Conservation (phyloP, 2,888 invertebrate genomes). For the Trissolcus japonicus region DNA sequence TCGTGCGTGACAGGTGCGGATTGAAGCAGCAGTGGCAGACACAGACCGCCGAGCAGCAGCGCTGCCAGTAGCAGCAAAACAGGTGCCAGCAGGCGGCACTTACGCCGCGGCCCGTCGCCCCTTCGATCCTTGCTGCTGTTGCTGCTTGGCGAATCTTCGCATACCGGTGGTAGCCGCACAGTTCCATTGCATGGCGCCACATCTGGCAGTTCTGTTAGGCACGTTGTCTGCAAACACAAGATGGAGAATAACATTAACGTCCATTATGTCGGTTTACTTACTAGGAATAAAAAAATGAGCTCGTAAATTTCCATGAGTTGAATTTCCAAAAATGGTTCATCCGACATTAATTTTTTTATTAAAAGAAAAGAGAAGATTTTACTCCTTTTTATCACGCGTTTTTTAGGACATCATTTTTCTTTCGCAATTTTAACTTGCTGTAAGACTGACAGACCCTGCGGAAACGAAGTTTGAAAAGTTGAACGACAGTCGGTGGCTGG, state of each 20-base stretch:
- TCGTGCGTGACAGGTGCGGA: slow-evolving; percentile 77
- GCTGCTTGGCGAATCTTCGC: slow-evolving; percentile 75
- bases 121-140: slow-evolving; percentile 74
- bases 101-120: slow-evolving; percentile 69
- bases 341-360: no score
- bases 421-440: no score
- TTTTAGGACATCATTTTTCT: no score
- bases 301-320: no score
- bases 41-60: slow-evolving; percentile 73
- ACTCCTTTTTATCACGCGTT: no score
- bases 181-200: slow-evolving; percentile 75
- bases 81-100: slow-evolving; percentile 73
- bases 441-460: no score
- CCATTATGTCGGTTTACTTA: slow-evolving; percentile 23
- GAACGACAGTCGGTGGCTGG: slow-evolving; percentile 58
- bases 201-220: slow-evolving; percentile 77
- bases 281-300: not conserved
- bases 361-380: no score
- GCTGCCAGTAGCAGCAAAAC: slow-evolving; percentile 71
- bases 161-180: slow-evolving; percentile 72
- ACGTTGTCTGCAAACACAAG: slow-evolving; percentile 74
- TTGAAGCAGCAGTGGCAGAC: slow-evolving; percentile 75
- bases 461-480: slow-evolving; percentile 58
- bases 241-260: slow-evolving; percentile 36
- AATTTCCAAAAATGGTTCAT: no score